Evolutionary conservation across 2,888 invertebrate species (phyloP).

Genomic region (Epinotia nisella): DNA sequence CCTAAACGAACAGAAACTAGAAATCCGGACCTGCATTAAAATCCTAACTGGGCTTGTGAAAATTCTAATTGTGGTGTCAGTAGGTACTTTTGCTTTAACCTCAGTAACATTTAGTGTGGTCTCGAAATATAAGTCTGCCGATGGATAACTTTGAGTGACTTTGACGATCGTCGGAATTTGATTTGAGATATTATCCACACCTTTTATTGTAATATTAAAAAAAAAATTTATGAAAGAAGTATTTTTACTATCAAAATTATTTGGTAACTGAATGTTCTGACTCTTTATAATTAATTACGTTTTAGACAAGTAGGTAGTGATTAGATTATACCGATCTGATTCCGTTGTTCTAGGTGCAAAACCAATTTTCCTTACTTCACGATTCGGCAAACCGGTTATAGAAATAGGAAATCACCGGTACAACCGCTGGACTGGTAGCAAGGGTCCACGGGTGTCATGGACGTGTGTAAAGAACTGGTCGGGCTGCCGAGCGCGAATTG

Average conservation of each 20-base stretch:
- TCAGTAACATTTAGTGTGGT: no score
- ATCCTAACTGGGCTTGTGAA: no score
- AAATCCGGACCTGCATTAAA: no score
- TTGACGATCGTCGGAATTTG: no score
- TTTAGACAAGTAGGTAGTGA: background rate
- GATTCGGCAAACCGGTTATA: slow-evolving; percentile 32
- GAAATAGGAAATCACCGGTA: slow-evolving; percentile 27
- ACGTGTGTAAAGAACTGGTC: slow-evolving; percentile 21
- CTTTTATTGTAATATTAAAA: no score
- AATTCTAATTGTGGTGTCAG: no score
- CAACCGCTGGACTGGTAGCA: slow-evolving; percentile 25
- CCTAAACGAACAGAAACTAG: no score
- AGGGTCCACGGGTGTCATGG: slow-evolving; percentile 22
- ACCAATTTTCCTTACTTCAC: slow-evolving; percentile 1
- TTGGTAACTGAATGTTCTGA: background rate
- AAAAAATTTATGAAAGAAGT: no score
- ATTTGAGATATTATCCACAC: no score
- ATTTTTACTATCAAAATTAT: background rate
- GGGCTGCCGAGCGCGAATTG: slow-evolving; percentile 47
- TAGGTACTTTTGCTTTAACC: no score
- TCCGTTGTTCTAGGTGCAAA: slow-evolving; percentile 10
- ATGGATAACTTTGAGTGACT: no score
- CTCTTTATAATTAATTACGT: background rate
- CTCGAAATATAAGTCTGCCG: no score
- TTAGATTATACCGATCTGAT: background rate